Evolutionary conservation across 2,113 vertebrate species (phyloP).

Genomic region (Pelusios castaneus): DNA sequence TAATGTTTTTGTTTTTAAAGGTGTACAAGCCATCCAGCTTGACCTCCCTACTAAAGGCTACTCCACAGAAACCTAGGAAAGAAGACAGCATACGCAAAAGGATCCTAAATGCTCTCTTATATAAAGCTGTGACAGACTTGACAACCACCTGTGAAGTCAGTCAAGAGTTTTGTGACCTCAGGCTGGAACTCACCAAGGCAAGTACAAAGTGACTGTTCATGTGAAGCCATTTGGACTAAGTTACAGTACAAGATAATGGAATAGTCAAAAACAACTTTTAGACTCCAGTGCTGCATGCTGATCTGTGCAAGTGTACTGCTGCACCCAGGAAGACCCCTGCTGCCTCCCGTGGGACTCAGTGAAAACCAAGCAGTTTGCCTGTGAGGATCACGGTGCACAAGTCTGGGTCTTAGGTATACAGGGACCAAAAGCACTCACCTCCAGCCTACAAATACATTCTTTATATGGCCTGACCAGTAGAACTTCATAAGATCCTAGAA

Average conservation of each 20-base stretch:
- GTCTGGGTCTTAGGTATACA: background rate
- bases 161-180: constrained; percentile 78
- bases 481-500: background rate
- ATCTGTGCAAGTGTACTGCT: background rate
- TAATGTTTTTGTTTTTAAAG: constrained; percentile 41
- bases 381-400: too few species aligned
- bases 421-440: background rate
- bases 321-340: background rate
- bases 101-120: constrained; percentile 77
- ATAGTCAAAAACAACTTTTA: background rate
- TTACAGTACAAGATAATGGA: background rate
- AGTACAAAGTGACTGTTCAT: background rate
- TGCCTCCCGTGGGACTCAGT: background rate
- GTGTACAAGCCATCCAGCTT: constrained; percentile 37
- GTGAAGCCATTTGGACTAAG: background rate
- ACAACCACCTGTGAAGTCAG: constrained; percentile 77
- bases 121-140: constrained; percentile 79
- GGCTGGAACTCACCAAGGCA: constrained; percentile 85
- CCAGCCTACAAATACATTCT: background rate
- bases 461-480: background rate
- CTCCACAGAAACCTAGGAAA: constrained; percentile 56
- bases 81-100: constrained; percentile 76
- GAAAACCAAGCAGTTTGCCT: background rate
- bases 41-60: constrained; percentile 24
- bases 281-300: background rate